These are phyloP conservation scores for Pocillopora grandis DNA, from an alignment of 92 coral and sea anemone species.

Conservation along the genomic window DNA sequence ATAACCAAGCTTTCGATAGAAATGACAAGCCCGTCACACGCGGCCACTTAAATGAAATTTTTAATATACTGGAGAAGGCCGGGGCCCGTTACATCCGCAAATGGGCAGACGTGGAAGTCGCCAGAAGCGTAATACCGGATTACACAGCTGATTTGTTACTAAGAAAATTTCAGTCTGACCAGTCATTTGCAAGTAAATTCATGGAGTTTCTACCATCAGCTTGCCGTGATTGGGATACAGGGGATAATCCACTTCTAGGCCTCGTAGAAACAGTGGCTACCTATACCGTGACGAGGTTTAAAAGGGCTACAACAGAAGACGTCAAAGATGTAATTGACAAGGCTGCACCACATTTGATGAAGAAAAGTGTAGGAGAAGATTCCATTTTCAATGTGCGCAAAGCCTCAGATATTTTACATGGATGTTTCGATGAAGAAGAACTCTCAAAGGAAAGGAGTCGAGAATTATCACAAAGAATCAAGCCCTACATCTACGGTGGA, in stretches of 20 bases:
- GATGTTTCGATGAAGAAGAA: constrained; percentile 38
- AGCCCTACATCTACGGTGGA: constrained; percentile 61
- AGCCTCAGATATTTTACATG: constrained; percentile 60
- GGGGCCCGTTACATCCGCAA: constrained; percentile 51
- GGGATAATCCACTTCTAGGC: too few species aligned
- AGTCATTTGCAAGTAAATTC: constrained; percentile 15
- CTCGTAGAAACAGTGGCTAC: not conserved
- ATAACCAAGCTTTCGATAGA: too few species aligned
- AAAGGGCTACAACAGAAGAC: constrained; percentile 36
- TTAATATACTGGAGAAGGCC: constrained; percentile 21
- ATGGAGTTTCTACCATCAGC: constrained; percentile 32
- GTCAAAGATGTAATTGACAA: not conserved
- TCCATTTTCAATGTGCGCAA: constrained; percentile 44
- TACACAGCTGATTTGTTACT: constrained; percentile 19
- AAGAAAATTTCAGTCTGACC: not conserved
- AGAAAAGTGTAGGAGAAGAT: constrained; percentile 2
- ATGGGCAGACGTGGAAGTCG: constrained; percentile 42
- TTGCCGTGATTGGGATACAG: not conserved
- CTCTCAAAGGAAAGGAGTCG: constrained; percentile 34
- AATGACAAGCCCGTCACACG: not conserved
- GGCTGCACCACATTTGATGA: not conserved
- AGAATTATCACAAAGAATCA: constrained; percentile 40
- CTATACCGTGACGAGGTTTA: not conserved
- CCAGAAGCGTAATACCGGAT: not conserved
- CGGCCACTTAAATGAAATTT: constrained; percentile 7